These are phyloP conservation scores for Potamarius usumacintae DNA, from an alignment of 2,113 vertebrate species.

Conservation along the genomic window DNA sequence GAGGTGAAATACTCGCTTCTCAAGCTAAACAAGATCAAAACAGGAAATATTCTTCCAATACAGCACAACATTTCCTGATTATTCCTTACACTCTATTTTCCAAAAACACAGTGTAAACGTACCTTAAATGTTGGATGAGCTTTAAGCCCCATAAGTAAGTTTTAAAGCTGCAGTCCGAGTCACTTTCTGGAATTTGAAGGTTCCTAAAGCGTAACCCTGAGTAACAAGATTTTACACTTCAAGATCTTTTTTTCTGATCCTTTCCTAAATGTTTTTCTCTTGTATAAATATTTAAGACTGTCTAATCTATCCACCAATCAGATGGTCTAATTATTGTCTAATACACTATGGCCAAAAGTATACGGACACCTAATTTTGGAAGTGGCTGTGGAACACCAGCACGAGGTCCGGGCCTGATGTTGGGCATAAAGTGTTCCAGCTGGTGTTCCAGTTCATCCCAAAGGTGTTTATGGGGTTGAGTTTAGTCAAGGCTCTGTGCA, in stretches of 20 bases:
- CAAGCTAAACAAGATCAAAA: not conserved
- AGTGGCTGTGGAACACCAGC: not conserved
- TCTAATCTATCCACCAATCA: not conserved
- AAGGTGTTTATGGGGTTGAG: not conserved
- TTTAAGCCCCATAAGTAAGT: not conserved
- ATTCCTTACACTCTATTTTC: not conserved
- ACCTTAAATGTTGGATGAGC: not conserved
- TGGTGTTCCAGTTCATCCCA: not conserved
- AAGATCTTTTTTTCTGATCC: not conserved
- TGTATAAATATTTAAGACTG: not conserved
- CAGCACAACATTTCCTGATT: not conserved
- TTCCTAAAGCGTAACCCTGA: not conserved
- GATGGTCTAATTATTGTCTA: not conserved
- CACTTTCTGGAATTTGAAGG: not conserved
- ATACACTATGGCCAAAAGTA: not conserved
- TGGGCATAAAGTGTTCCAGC: not conserved
- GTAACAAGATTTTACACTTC: not conserved
- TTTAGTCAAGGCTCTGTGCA: not conserved
- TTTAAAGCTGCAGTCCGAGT: not conserved
- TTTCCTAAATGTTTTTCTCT: not conserved
- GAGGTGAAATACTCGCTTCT: not conserved
- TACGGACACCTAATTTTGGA: not conserved
- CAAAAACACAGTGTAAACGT: not conserved
- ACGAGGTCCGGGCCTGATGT: no score
- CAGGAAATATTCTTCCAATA: not conserved